Percentiles rank a stretch among this genome's conserved stretches.
Evolutionary conservation across 2,888 invertebrate species (phyloP).

Genomic region (Sinotaia quadrata): DNA sequence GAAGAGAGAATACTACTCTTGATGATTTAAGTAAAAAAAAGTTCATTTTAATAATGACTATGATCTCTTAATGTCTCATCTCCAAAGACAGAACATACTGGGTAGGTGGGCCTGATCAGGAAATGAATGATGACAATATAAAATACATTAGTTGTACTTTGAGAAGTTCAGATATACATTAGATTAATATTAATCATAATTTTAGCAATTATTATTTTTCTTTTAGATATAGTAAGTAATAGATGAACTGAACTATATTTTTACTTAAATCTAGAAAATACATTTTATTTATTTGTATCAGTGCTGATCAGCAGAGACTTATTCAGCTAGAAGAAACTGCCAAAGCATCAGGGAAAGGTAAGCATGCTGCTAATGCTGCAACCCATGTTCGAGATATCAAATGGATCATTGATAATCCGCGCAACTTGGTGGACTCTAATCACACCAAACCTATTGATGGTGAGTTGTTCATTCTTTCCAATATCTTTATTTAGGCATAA

Average conservation of each 20-base stretch:
- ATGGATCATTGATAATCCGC: constrained; percentile 90
- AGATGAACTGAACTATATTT: not conserved
- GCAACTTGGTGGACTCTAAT: constrained; percentile 86
- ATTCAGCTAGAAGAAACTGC: constrained; percentile 92
- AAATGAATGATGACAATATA: too few relatives aligned
- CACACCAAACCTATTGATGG: constrained; percentile 86
- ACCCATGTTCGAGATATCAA: constrained; percentile 87
- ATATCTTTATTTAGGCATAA: too few relatives aligned
- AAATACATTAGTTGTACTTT: too few relatives aligned
- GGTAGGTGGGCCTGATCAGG: too few relatives aligned
- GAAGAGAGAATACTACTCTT: too few relatives aligned
- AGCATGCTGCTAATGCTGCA: constrained; percentile 67
- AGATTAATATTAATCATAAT: not conserved
- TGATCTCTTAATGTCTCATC: too few relatives aligned
- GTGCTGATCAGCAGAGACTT: constrained; percentile 75
- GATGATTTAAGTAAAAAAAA: too few relatives aligned
- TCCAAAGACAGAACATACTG: too few relatives aligned
- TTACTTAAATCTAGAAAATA: not conserved
- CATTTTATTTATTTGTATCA: constrained; percentile 39
- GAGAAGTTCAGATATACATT: too few relatives aligned
- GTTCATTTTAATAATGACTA: too few relatives aligned
- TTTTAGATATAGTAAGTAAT: not conserved
- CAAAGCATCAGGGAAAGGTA: constrained; percentile 88
- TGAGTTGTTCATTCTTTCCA: too few relatives aligned
- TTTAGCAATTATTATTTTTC: not conserved